Percentiles rank a stretch among this genome's conserved stretches.
These are phyloP conservation scores for Ptilonorhynchus violaceus DNA, from an alignment of 2,113 vertebrate species.

Conservation along the genomic window DNA sequence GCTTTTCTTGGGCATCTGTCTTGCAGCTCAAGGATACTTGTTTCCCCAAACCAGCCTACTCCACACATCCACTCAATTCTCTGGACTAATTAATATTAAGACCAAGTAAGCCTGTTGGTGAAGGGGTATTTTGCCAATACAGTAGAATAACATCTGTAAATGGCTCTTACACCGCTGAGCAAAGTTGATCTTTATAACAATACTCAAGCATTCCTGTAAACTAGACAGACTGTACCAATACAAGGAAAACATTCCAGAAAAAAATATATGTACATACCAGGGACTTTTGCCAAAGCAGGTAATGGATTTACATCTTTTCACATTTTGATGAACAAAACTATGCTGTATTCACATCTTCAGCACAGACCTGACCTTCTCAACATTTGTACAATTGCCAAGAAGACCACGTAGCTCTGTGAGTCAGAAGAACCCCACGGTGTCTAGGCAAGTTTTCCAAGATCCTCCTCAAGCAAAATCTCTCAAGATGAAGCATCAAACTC, in stretches of 20 bases:
- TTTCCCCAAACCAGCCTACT: neutral
- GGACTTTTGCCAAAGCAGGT: neutral
- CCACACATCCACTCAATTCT: neutral
- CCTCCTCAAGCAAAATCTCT: neutral
- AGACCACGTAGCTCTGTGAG: neutral
- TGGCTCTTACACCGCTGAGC: neutral
- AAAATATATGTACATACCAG: rapidly evolving
- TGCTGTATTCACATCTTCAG: neutral
- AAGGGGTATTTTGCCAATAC: neutral
- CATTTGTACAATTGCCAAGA: neutral
- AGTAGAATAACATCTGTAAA: neutral
- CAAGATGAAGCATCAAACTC: neutral
- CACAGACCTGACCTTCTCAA: neutral
- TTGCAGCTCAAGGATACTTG: neutral
- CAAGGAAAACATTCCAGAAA: neutral
- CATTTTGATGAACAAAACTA: neutral
- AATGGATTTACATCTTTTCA: neutral
- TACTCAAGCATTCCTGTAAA: neutral
- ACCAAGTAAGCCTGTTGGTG: neutral
- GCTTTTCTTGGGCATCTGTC: neutral
- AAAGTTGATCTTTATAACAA: neutral
- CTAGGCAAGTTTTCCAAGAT: neutral
- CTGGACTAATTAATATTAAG: neutral
- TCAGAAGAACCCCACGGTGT: rapidly evolving
- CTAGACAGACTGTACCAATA: neutral